Evolutionary conservation across 1,140 invertebrate genomes (phyloP), one percentile per base, ranked within the genome.

Genomic region (Trichogramma pretiosum): DNA sequence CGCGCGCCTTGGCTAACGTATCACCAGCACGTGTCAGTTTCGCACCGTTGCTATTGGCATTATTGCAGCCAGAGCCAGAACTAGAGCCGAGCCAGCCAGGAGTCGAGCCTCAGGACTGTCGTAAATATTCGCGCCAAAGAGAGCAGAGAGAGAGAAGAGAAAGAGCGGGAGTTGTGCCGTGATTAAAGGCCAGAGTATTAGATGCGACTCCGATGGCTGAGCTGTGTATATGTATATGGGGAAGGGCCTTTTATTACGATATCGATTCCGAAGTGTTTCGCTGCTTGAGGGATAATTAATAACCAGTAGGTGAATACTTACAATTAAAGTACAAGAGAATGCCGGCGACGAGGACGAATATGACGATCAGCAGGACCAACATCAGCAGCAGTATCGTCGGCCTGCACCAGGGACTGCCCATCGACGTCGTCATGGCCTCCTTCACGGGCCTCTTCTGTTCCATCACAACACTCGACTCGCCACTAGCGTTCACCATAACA

Each of bases 251-350:
- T 30, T 30, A 9, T 30, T 13, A 30, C 7, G 26, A 13, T 30
- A 30, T 30, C 13, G 7, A 30, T 30, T 30, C 13, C 13, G n/a
- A 13, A 30, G n/a, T 7, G 26, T 7, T 13, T 8, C 26, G 26
- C n/a, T n/a, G n/a, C n/a, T n/a, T n/a, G n/a, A n/a, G n/a, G n/a
- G n/a, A n/a, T n/a, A n/a, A n/a, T n/a, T n/a, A n/a, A n/a, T n/a
- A n/a, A n/a, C n/a, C n/a, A n/a, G n/a, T n/a, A n/a, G n/a, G n/a
- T n/a, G 11, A 28, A 13, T 53, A 77, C 75, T 76, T 61, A 79
- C 77, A 77, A 60, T 78, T 78, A 55, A 78, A 74, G 58, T 77
- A 77, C 9, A 79, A 67, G 18, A 78, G 65, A 38, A 78, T 72
- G 26, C 75, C 75, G 50, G 75, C 74, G 50, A 79, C 72, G 56